Conservation (phyloP, 2,113 vertebrate genomes). For the Heteronetta atricapilla region DNA sequence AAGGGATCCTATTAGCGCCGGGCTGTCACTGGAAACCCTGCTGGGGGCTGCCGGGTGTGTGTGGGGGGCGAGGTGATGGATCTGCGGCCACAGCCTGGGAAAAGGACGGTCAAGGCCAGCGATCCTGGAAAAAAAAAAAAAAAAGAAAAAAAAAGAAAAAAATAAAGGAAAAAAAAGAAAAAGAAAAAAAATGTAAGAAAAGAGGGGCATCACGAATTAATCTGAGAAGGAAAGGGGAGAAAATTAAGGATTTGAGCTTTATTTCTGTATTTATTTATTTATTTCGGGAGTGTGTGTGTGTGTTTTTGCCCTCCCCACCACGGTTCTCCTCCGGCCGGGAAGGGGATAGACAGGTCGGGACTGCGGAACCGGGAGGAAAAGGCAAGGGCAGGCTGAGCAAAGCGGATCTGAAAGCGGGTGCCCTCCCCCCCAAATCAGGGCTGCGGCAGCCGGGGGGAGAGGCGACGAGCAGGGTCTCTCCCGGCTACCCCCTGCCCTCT, state of each 20-base stretch:
- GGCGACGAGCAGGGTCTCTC: fast-evolving
- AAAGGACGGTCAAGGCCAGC: conserved; percentile 46
- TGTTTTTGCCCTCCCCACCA: neutral
- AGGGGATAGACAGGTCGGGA: neutral
- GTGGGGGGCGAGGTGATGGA: conserved; percentile 30
- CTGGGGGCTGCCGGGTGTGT: conserved; percentile 8
- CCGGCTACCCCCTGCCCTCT: neutral
- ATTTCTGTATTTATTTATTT: neutral
- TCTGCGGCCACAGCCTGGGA: neutral
- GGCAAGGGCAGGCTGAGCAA: neutral
- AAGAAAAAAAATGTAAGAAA: too few relatives aligned
- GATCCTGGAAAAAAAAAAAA: neutral
- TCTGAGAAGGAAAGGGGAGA: too few relatives aligned
- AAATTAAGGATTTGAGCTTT: neutral
- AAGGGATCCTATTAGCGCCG: conserved; percentile 47
- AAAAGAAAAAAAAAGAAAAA: too few relatives aligned
- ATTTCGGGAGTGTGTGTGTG: fast-evolving
- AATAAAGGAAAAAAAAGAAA: too few relatives aligned
- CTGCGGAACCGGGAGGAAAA: neutral
- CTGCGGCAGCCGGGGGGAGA: neutral
- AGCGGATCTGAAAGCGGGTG: neutral
- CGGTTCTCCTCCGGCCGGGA: neutral
- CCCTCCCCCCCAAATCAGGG: neutral
- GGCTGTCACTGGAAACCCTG: conserved; percentile 44
- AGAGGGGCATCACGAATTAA: neutral